These are phyloP conservation scores for Ernsta delagoae DNA, from an alignment of 2,888 invertebrate genomes.

Conservation along the genomic window DNA sequence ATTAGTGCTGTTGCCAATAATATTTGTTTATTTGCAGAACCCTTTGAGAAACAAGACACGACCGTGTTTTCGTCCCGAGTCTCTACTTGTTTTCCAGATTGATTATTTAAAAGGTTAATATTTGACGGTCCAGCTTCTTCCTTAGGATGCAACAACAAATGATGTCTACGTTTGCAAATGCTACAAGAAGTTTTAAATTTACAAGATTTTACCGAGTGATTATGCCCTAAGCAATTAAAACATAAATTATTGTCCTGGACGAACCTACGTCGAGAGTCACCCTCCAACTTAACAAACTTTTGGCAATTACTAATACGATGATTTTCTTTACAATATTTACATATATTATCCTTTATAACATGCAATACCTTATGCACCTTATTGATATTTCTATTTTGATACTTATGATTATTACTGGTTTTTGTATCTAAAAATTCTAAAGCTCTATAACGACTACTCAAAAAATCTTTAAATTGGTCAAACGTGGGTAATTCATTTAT, in stretches of 20 bases:
- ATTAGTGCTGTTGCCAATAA: background rate
- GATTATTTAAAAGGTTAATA: background rate
- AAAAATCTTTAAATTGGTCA: background rate
- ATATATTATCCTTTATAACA: background rate
- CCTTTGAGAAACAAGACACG: background rate
- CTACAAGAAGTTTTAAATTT: background rate
- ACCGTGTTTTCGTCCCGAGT: background rate
- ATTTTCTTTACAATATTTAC: background rate
- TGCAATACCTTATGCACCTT: background rate
- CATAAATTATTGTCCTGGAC: background rate
- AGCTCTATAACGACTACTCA: background rate
- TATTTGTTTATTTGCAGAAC: background rate
- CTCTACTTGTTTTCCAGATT: background rate
- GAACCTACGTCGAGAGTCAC: background rate
- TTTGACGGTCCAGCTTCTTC: background rate
- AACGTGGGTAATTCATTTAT: background rate
- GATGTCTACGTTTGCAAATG: constrained; percentile 1
- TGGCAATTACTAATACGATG: background rate
- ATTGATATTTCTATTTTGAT: background rate
- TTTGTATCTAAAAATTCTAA: background rate
- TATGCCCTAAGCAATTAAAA: background rate
- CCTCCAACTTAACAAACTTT: background rate
- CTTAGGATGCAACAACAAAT: background rate
- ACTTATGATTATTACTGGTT: background rate
- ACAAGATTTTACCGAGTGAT: background rate